These are phyloP conservation scores for Holothuria glaberrima DNA, from an alignment of 35 echinoderm and acorn worm genomes.

Conservation along the genomic window DNA sequence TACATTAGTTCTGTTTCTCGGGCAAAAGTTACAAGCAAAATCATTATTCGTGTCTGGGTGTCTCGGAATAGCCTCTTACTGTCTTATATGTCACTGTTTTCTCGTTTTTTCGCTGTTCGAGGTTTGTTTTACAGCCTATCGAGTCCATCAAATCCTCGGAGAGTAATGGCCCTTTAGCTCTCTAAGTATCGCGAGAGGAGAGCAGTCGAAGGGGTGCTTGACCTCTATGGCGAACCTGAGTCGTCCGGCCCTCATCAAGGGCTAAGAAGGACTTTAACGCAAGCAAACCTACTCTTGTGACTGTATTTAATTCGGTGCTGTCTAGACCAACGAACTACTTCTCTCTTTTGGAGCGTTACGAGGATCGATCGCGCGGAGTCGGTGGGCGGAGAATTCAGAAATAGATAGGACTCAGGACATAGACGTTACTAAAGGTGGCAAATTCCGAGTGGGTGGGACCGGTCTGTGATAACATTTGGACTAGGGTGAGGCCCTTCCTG, in stretches of 20 bases:
- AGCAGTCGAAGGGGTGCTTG: conserved; percentile 5
- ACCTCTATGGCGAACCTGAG: conserved; percentile 2
- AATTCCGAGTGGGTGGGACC: background rate
- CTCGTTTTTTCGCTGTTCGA: background rate
- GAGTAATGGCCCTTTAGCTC: conserved; percentile 39
- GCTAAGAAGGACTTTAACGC: background rate
- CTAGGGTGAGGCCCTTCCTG: background rate
- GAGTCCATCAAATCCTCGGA: conserved; percentile 10
- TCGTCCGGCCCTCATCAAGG: conserved; percentile 18
- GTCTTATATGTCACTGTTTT: conserved; percentile 1
- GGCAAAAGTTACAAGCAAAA: conserved; percentile 37
- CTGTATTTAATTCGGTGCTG: conserved; percentile 15
- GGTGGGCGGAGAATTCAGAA: background rate
- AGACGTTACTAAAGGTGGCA: background rate
- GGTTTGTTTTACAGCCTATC: conserved; percentile 48
- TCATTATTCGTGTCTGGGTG: background rate
- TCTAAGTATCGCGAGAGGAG: background rate
- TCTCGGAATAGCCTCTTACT: conserved; percentile 1
- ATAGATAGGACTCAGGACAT: background rate
- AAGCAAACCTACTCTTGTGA: background rate
- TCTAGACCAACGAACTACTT: conserved; percentile 46
- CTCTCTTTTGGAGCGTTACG: background rate
- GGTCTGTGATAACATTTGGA: background rate
- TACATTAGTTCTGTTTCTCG: background rate
- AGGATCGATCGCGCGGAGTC: conserved; percentile 6